These are phyloP conservation scores for Epistrophe eligans DNA, from an alignment of 2,888 invertebrate species.

Conservation along the genomic window DNA sequence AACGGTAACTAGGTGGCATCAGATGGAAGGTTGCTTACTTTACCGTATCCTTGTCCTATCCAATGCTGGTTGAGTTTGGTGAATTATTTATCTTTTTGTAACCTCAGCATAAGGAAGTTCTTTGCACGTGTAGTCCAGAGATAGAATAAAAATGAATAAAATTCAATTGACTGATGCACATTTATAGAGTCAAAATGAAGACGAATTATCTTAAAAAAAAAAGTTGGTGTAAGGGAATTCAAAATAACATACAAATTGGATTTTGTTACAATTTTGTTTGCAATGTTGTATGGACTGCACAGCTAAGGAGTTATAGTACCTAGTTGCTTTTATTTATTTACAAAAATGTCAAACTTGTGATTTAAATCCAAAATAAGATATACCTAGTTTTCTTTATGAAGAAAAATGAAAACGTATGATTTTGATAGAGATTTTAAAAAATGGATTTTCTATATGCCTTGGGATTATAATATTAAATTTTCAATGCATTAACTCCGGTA, in stretches of 20 bases:
- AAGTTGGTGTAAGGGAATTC: not conserved
- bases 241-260: not conserved
- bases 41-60: constrained; percentile 32
- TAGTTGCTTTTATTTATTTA: not conserved
- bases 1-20: constrained; percentile 15
- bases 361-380: not conserved
- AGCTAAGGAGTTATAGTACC: not conserved
- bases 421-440: too few relatives aligned
- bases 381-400: too few relatives aligned
- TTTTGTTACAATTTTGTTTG: not conserved
- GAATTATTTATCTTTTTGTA: constrained; percentile 69
- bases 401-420: too few relatives aligned
- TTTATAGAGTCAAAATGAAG: constrained; percentile 15
- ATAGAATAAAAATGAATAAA: constrained; percentile 60
- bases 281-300: not conserved
- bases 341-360: not conserved
- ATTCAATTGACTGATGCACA: constrained; percentile 67
- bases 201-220: constrained; percentile 1
- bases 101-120: constrained; percentile 36
- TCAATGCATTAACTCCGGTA: too few relatives aligned
- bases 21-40: not conserved
- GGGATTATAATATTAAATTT: too few relatives aligned
- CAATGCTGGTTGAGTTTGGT: constrained; percentile 54
- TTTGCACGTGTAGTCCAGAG: constrained; percentile 50
- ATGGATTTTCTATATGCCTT: too few relatives aligned